These are phyloP conservation scores for Gasterosteus nipponicus DNA, from an alignment of 2,113 vertebrate genomes.

Conservation along the genomic window DNA sequence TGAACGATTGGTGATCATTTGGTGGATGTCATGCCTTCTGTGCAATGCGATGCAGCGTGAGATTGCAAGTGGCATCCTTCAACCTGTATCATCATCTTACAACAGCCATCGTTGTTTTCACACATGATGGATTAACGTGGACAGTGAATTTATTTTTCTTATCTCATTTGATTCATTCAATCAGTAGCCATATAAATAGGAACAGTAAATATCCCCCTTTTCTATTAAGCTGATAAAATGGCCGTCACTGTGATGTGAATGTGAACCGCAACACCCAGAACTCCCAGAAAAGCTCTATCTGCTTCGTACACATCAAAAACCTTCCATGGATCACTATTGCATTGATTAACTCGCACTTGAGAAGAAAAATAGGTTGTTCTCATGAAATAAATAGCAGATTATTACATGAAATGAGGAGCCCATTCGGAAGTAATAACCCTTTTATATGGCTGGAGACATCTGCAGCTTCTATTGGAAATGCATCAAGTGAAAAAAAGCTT, in stretches of 20 bases:
- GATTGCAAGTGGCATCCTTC: conserved; percentile 39
- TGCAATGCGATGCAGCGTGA: conserved; percentile 12
- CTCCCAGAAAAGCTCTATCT: conserved; percentile 1
- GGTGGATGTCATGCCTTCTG: conserved; percentile 33
- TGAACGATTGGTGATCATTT: conserved; percentile 40
- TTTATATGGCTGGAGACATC: not conserved
- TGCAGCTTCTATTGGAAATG: not conserved
- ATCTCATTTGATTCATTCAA: not conserved
- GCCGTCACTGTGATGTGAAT: not conserved
- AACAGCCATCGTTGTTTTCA: conserved; percentile 17
- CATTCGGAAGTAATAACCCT: not conserved
- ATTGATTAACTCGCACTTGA: conserved; percentile 3
- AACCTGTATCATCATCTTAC: conserved; percentile 35
- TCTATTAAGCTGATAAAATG: not conserved
- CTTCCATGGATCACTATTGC: conserved; percentile 5
- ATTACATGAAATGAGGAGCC: not conserved
- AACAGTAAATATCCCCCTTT: not conserved
- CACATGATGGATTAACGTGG: conserved; percentile 8
- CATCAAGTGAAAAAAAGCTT: not conserved
- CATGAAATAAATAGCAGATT: not conserved
- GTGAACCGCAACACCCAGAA: not conserved
- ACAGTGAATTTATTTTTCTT: not conserved
- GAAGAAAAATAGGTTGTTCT: not conserved
- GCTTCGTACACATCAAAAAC: conserved; percentile 8
- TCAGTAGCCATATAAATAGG: not conserved